Conservation (phyloP, 2,797 vertebrate species). For the Parauchenoglanis ngamensis region DNA sequence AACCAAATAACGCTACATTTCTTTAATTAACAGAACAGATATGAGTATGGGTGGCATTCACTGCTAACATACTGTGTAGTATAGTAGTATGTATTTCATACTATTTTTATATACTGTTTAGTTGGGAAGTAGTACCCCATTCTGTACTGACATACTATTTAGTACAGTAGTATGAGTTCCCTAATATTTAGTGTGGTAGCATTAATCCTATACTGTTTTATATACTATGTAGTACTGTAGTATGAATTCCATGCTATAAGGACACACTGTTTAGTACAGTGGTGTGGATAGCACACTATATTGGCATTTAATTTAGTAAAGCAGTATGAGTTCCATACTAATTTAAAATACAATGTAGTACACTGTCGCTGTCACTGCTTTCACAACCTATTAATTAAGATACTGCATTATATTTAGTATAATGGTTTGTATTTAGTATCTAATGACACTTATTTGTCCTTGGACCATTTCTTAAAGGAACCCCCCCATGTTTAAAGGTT, state of each 20-base stretch:
- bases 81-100: not conserved
- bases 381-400: too few relatives aligned
- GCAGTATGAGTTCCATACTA: too few relatives aligned
- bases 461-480: not conserved
- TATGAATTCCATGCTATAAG: not conserved
- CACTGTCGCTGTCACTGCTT: not conserved
- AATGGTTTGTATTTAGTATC: too few relatives aligned
- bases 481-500: not conserved
- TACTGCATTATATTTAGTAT: not conserved
- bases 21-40: not conserved
- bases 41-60: not conserved
- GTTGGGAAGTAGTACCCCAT: not conserved
- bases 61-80: not conserved
- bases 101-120: not conserved
- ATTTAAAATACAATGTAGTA: too few relatives aligned
- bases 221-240: not conserved
- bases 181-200: not conserved
- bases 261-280: not conserved
- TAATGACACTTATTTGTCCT: conserved; percentile 1
- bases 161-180: not conserved
- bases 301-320: too few relatives aligned
- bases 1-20: not conserved
- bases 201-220: not conserved
- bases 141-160: not conserved
- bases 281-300: not conserved